Evolutionary conservation across 2,113 vertebrate genomes (phyloP).

Genomic region (Microtus montanus): DNA sequence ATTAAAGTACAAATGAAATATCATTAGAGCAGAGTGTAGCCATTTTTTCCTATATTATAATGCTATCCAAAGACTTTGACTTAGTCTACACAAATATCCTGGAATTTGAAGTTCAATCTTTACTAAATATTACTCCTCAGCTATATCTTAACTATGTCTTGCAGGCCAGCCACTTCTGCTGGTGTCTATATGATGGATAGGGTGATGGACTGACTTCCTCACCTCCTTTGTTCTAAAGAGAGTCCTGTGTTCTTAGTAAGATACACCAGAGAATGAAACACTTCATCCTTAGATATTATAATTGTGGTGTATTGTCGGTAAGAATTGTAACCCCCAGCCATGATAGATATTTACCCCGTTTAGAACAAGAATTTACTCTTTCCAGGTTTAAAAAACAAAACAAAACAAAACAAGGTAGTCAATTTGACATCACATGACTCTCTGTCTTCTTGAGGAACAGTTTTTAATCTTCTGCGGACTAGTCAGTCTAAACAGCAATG

Average conservation of each 20-base stretch:
- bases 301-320: neutral
- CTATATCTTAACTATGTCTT: neutral
- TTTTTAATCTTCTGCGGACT: neutral
- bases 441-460: neutral
- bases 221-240: neutral
- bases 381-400: neutral
- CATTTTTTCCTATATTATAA: neutral
- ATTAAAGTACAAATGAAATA: no score
- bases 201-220: neutral
- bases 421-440: neutral
- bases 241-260: neutral
- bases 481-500: neutral
- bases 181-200: neutral
- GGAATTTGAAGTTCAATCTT: neutral
- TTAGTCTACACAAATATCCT: neutral
- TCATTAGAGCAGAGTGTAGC: no score
- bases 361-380: neutral
- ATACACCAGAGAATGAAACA: neutral
- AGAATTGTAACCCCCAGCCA: neutral
- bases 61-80: neutral
- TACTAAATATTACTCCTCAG: neutral
- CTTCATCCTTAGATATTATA: neutral
- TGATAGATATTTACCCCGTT: neutral
- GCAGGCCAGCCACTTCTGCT: neutral
- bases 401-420: neutral